A percentile compares a stretch with the other conserved stretches of the same genome.
Conservation (phyloP, 2,113 vertebrate genomes). For the Esox niger region DNA sequence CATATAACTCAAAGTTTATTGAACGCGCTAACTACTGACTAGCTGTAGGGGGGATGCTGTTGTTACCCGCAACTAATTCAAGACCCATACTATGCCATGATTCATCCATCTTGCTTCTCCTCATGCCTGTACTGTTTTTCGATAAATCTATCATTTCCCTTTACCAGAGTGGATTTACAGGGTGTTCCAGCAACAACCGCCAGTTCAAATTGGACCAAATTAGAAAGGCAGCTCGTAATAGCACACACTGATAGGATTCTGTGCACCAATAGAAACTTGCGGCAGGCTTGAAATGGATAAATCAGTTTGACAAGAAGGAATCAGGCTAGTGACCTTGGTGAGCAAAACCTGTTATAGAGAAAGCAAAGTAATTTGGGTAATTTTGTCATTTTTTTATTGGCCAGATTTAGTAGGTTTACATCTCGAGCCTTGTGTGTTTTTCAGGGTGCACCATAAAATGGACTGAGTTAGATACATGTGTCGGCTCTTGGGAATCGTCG, state of each 20-base stretch:
- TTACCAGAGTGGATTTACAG: neutral
- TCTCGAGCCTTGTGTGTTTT: no score
- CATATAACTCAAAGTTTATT: neutral
- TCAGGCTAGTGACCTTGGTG: conserved; percentile 36
- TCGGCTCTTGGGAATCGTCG: no score
- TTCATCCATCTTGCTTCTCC: neutral
- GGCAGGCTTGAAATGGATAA: conserved; percentile 32
- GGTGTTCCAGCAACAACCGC: neutral
- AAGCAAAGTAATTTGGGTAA: neutral
- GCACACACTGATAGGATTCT: conserved; percentile 39
- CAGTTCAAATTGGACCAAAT: conserved; percentile 35
- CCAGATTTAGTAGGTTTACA: no score
- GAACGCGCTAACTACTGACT: neutral
- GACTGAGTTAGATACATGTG: no score
- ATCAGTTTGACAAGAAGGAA: conserved; percentile 5
- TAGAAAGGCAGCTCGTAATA: conserved; percentile 43
- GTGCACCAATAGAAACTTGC: conserved; percentile 29
- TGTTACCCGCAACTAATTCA: neutral
- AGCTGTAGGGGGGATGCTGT: neutral
- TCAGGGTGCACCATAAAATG: no score
- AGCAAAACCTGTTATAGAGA: neutral
- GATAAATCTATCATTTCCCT: neutral
- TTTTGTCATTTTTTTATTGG: neutral
- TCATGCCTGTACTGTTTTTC: neutral
- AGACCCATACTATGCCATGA: neutral